Evolutionary conservation across 1,140 invertebrate genomes (phyloP), one percentile per base, ranked within the genome.

Genomic region (Apis florea): DNA sequence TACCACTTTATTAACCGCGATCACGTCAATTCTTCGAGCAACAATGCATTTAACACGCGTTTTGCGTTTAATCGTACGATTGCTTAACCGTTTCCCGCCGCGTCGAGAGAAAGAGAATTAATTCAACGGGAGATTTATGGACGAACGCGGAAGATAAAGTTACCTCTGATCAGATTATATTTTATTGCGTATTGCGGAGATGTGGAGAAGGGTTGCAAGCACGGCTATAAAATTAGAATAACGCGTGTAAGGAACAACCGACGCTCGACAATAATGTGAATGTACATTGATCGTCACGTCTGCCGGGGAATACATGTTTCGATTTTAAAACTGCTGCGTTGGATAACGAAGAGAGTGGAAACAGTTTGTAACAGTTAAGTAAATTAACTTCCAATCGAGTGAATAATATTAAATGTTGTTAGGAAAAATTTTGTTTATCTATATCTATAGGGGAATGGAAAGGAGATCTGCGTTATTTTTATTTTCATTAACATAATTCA

Each of bases 121-220:
- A 64, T 75, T 75, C 73, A 63, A 15, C n/a, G 24, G 21, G 61
- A 75, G 73, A 75, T 75, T 75, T 75, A 75, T 75, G 49, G n/a
- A 17, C 24, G 19, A 19, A 10, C 47, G 47, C 21, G 19, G 24
- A 75, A 51, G 56, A 75, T 75, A 75, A 75, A 75, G 59, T 75
- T 51, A 53, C 54, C 21, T 58, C 21, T 54, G 31, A 26, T 31
- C 54, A 24, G 70, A 72, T 72, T 58, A 72, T 72, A 72, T 54
- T 72, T 72, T 72, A 72, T 47, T 24, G 19, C 47, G 24, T 64
- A 75, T n/a, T 47, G 49, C 17, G 15, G 24, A 63, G 58, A 24
- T 75, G 53, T 64, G 58, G 47, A 64, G 49, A 19, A 53, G 73
- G 58, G 49, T 26, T 26, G 73, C n/a, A 2, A 17, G 40, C 15